Evolutionary conservation across 2,797 vertebrate species (phyloP), one percentile per base, ranked within the genome.

Genomic region (Pantherophis alleghaniensis): DNA sequence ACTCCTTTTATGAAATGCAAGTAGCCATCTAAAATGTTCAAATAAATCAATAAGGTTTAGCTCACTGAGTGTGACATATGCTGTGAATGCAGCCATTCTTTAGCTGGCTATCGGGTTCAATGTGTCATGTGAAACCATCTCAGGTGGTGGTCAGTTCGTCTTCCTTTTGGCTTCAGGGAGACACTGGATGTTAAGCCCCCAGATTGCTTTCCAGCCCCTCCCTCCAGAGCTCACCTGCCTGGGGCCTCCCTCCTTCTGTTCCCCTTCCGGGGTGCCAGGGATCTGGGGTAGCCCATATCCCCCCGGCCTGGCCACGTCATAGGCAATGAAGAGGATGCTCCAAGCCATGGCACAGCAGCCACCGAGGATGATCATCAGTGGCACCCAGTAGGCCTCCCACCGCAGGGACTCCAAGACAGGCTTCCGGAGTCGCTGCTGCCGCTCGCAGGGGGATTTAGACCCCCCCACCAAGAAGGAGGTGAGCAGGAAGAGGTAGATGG

Each of bases 331-430:
- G 5, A 93, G 90, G 63, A 93, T 22, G 86, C 90, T 74, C 92
- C 92, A 93, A 12, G 90, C 92, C 32, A 93, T 28, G 2, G 28
- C 90, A 18, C 92, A 93, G 42, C 90, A 87, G 7, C 90, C 61
- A 0, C 93, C 93, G 7, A 90, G 16, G n/a, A 91, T 22, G n/a
- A 94, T 79, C 56, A 79, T 91, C 61, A 94, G 42, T 7, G 91
- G 89, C 56, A 94, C 86, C 51, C 55, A 90, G n/a, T 59, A 90
- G 12, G n/a, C 26, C 7, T 59, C 61, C 90, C 90, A 91, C 1
- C 32, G 28, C 0, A 59, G 4, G 22, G 89, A 14, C 5, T n/a
- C 83, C 0, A 32, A 0, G 13, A 16, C 11, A 0, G 61, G 60
- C n/a, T 47, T 42, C 42, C 86, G 86, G 42, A n/a, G 16, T 1